Evolutionary conservation across 2,113 vertebrate species (phyloP), one percentile per base, ranked within the genome.

Genomic region (Pelobates fuscus): DNA sequence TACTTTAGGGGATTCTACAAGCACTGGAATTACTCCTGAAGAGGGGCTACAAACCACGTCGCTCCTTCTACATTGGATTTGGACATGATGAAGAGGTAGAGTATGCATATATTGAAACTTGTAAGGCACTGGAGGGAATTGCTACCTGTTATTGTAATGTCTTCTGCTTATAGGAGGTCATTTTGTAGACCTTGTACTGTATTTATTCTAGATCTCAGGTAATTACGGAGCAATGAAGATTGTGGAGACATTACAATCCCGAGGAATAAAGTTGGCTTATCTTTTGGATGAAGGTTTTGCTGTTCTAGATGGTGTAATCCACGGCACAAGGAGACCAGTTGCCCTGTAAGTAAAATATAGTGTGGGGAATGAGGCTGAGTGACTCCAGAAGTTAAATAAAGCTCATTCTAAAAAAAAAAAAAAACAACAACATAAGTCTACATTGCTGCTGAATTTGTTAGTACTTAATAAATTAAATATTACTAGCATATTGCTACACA

Each of bases 21-120:
- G 94, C 94, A 0, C 77, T 98, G 82, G 95, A 98, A 59, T 94
- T 94, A 70, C 83, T 98, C 75, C 82, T 98, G 64, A 84, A 86
- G 67, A 91, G 89, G 83, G 93, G 91, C 27, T 95, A 96, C 78
- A 60, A 66, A 54, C 96, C 95, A 68, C 86, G 14, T 46, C 89
- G 94, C 70, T 92, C 93, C 15, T 98, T 98, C 88, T 98, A 93
- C 65, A 81, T 98, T 0, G 92, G 92, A 20, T 81, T 97, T 61
- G 97, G 96, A 72, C 97, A 98, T 2, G 94, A 97, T 80, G 96
- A 98, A 82, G 97, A 98, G 92, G 97, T 97, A 85, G n/a, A n/a
- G 32, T 37, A 10, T 37, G 1, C 10, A 37, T 37, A 10, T 37
- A 37, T 37, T 37, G 5, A 37, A 37, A 37, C 32, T 10, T 37